phyloP scores from a whole-genome alignment of 2,888 invertebrate species.

The Amitus sp. region DNA sequence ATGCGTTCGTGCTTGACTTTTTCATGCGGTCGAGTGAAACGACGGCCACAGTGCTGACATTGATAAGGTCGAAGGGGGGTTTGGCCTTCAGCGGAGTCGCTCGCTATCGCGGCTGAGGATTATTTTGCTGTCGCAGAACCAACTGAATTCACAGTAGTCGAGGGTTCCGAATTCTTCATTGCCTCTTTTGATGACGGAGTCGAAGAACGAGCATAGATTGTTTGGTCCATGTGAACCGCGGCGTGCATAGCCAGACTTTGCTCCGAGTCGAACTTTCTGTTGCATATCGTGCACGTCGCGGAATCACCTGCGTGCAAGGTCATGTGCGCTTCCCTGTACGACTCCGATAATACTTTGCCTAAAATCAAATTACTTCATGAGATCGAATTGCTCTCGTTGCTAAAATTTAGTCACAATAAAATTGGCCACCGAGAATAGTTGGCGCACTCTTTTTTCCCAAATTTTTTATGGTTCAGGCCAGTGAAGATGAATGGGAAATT shows the following conservation, averaged over 20 bases:
- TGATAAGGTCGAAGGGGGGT: constrained; percentile 75
- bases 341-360: constrained; percentile 63
- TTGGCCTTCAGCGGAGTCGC: constrained; percentile 37
- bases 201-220: constrained; percentile 45
- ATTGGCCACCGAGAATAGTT: too few species aligned
- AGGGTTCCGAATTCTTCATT: too few species aligned
- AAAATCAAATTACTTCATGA: background rate
- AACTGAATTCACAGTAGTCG: too few species aligned
- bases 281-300: constrained; percentile 74
- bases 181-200: too few species aligned
- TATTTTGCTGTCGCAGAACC: too few species aligned
- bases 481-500: too few species aligned
- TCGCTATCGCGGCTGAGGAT: constrained; percentile 1
- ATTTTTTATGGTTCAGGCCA: too few species aligned
- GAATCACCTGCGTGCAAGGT: constrained; percentile 73
- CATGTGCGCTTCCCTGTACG: constrained; percentile 73
- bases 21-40: constrained; percentile 80
- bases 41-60: constrained; percentile 78
- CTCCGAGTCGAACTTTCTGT: constrained; percentile 75
- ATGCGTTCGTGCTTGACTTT: constrained; percentile 88
- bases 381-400: too few species aligned
- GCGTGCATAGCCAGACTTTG: constrained; percentile 79
- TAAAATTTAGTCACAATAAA: too few species aligned
- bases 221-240: constrained; percentile 70
- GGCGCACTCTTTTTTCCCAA: too few species aligned